A percentile compares a stretch with the other conserved stretches of the same genome.
These are phyloP conservation scores for Protophormia terraenovae DNA, from an alignment of 2,888 invertebrate genomes.

Conservation along the genomic window DNA sequence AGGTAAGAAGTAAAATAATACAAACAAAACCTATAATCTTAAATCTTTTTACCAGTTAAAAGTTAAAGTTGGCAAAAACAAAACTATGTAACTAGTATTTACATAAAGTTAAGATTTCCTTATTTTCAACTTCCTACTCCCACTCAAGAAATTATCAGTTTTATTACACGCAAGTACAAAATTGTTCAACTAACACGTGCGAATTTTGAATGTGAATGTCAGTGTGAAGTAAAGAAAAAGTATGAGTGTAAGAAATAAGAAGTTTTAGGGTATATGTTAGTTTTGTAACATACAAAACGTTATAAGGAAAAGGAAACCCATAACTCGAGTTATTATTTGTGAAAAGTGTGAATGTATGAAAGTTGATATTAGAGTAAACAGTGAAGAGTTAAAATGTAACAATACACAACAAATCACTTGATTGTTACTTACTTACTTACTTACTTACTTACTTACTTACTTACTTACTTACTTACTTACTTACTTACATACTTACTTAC, in stretches of 20 bases:
- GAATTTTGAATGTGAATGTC: neutral
- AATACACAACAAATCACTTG: too few relatives aligned
- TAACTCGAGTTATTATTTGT: slow-evolving; percentile 31
- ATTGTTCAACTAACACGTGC: neutral
- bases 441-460: too few relatives aligned
- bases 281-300: neutral
- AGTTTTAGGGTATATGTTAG: neutral
- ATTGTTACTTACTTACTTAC: too few relatives aligned
- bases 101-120: slow-evolving; percentile 49
- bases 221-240: neutral
- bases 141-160: slow-evolving; percentile 29
- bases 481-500: too few relatives aligned
- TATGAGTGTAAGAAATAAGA: neutral
- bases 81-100: slow-evolving; percentile 32
- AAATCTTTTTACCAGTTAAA: neutral
- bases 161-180: slow-evolving; percentile 49
- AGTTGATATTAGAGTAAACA: too few relatives aligned
- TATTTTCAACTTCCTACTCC: neutral
- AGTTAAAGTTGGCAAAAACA: neutral
- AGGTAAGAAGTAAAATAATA: neutral
- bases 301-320: neutral
- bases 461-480: too few relatives aligned
- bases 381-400: too few relatives aligned
- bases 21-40: neutral
- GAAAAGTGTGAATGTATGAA: neutral